Percentiles rank a stretch among this genome's conserved stretches.
phyloP scores from a whole-genome alignment of 2,113 vertebrate species.

The Rhynchomys soricoides region DNA sequence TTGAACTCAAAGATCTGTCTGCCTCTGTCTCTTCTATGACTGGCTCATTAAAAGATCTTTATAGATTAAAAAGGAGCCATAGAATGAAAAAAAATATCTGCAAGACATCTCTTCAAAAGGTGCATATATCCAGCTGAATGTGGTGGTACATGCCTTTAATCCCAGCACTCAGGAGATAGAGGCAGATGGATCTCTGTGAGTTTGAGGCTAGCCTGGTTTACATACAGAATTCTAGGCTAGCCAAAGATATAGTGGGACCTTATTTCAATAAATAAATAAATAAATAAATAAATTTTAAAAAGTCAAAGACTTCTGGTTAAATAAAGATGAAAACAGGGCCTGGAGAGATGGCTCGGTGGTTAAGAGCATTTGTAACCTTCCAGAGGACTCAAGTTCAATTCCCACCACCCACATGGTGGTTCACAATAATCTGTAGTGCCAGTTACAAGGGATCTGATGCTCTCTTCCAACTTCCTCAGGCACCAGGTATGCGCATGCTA shows the following conservation, averaged over 20 bases:
- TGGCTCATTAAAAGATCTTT: not conserved
- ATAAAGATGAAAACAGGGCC: not conserved
- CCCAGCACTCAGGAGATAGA: not conserved
- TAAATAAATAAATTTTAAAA: no score
- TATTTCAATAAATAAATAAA: not conserved
- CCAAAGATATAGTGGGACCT: not conserved
- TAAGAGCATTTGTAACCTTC: not conserved
- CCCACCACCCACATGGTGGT: not conserved
- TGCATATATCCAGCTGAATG: not conserved
- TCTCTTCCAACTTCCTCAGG: not conserved
- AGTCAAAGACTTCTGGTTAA: not conserved
- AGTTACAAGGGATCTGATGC: not conserved
- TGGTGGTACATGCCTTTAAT: not conserved
- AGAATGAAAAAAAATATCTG: not conserved
- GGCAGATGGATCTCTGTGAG: not conserved
- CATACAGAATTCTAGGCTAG: not conserved
- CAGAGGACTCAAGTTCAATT: not conserved
- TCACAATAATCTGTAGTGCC: not conserved
- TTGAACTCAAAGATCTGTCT: not conserved
- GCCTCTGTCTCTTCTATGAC: not conserved
- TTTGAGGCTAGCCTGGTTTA: not conserved
- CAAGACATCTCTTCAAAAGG: not conserved
- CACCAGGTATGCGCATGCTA: not conserved
- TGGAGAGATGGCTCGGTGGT: not conserved
- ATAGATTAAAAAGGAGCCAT: not conserved